These are phyloP conservation scores for Microtus oregoni DNA, from an alignment of 2,113 vertebrate genomes.

Conservation along the genomic window DNA sequence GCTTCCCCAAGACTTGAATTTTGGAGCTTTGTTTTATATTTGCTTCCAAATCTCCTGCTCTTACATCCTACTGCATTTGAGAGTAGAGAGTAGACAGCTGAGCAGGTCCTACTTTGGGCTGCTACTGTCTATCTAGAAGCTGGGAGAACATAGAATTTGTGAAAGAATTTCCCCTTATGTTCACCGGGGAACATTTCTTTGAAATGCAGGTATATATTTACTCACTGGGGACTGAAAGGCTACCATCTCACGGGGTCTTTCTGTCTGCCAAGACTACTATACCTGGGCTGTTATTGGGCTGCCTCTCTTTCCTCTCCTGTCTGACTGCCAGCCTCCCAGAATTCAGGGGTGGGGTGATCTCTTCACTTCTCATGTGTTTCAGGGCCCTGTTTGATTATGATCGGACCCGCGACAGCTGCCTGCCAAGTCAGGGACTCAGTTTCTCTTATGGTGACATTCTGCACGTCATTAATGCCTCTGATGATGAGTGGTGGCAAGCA, in stretches of 20 bases:
- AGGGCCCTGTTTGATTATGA: conserved; percentile 99
- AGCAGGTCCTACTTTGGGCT: not conserved
- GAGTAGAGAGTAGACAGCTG: not conserved
- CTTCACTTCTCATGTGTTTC: conserved; percentile 56
- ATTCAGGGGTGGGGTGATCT: not conserved
- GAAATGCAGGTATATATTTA: not conserved
- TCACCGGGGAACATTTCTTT: conserved; percentile 21
- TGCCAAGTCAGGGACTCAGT: conserved; percentile 98
- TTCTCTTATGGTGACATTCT: conserved; percentile 98
- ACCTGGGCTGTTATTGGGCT: not conserved
- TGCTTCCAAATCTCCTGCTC: not conserved
- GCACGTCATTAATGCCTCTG: conserved; percentile 98
- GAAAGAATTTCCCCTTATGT: not conserved
- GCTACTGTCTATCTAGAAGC: not conserved
- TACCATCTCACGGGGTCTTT: not conserved
- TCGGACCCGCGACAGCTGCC: conserved; percentile 97
- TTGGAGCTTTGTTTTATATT: conserved; percentile 28
- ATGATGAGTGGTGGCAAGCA: conserved; percentile 99
- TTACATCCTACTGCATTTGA: not conserved
- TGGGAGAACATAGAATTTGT: not conserved
- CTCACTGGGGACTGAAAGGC: not conserved
- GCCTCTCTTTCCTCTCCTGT: not conserved
- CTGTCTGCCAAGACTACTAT: not conserved
- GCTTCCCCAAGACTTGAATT: not conserved
- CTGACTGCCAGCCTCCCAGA: not conserved